These are phyloP conservation scores for Actinopyga echinites DNA, from an alignment of 53 echinoderm and acorn worm species.

Conservation along the genomic window DNA sequence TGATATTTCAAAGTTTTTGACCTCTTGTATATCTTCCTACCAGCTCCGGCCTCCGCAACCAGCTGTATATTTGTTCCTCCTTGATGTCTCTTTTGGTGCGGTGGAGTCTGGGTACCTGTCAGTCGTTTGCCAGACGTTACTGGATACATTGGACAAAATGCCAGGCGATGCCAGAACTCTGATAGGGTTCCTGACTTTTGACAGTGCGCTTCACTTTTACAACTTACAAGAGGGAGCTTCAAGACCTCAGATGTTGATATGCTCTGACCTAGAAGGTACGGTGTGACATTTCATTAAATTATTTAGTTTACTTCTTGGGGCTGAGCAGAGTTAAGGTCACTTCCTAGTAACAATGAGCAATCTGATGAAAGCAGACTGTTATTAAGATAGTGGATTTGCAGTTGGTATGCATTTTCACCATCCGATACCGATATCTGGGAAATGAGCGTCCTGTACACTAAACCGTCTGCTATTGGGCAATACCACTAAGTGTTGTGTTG, in stretches of 20 bases:
- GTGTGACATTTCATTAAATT: background rate
- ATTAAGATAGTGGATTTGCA: too few relatives aligned
- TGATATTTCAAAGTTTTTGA: too few relatives aligned
- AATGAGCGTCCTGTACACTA: too few relatives aligned
- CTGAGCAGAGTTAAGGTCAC: too few relatives aligned
- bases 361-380: too few relatives aligned
- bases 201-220: slow-evolving; percentile 98
- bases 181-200: slow-evolving; percentile 91
- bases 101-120: slow-evolving; percentile 94
- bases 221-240: slow-evolving; percentile 84
- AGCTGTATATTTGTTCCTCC: slow-evolving; percentile 92
- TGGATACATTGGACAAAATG: slow-evolving; percentile 79
- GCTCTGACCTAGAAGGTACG: slow-evolving; percentile 94
- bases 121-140: slow-evolving; percentile 78
- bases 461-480: too few relatives aligned
- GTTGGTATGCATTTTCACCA: too few relatives aligned
- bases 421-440: too few relatives aligned
- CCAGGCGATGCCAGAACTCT: slow-evolving; percentile 92
- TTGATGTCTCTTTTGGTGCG: slow-evolving; percentile 90
- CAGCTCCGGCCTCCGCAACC: slow-evolving; percentile 99
- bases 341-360: too few relatives aligned
- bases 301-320: too few relatives aligned
- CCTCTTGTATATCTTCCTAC: background rate
- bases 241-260: slow-evolving; percentile 91
- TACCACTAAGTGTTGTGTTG: too few relatives aligned